Conservation (phyloP, 1,140 invertebrate species). For the Oreohelix idahoensis region DNA sequence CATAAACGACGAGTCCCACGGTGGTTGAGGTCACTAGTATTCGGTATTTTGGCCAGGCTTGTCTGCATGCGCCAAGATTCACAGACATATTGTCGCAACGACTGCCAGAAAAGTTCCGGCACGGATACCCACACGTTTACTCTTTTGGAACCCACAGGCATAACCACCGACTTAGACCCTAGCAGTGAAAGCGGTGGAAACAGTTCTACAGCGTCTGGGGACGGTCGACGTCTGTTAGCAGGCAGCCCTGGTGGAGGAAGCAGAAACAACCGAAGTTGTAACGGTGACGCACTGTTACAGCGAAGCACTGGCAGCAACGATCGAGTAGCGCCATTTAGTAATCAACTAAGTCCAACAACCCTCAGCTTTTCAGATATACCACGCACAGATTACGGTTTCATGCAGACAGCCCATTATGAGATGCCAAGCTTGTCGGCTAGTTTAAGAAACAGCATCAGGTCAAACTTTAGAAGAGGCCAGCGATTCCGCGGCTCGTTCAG, state of each 20-base stretch:
- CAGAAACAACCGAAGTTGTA: neutral
- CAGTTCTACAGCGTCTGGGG: neutral
- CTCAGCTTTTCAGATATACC: neutral
- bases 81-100: slow-evolving; percentile 28
- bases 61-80: slow-evolving; percentile 48
- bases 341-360: neutral
- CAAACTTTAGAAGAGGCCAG: slow-evolving; percentile 21
- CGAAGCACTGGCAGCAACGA: slow-evolving; percentile 14
- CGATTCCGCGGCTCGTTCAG: slow-evolving; percentile 17
- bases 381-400: neutral
- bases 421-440: neutral
- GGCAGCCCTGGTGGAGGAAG: neutral
- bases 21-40: slow-evolving; percentile 60
- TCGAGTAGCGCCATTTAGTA: neutral
- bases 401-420: neutral
- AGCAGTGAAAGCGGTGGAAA: neutral
- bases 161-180: neutral
- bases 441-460: slow-evolving; percentile 19
- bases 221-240: neutral
- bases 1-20: slow-evolving; percentile 65
- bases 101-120: slow-evolving; percentile 12
- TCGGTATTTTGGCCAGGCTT: slow-evolving; percentile 49
- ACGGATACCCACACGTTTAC: neutral
- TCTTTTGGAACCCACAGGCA: neutral
- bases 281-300: slow-evolving; percentile 21